A percentile compares a stretch with the other conserved stretches of the same genome.
Conservation (phyloP, 2,888 invertebrate species). For the Papilio gigon region DNA sequence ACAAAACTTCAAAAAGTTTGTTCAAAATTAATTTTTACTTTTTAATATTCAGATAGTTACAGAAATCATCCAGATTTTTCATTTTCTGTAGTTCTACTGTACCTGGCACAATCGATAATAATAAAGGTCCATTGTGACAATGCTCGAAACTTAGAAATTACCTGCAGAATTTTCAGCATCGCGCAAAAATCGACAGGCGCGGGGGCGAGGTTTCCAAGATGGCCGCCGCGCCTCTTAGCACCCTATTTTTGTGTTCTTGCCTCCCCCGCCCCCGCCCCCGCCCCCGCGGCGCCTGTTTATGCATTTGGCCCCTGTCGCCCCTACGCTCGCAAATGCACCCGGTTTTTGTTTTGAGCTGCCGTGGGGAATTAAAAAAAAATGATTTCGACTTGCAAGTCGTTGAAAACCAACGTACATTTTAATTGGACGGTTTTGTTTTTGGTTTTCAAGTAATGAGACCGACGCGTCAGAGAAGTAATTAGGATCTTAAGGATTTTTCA, state of each 20-base stretch:
- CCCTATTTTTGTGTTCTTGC: slow-evolving; percentile 78
- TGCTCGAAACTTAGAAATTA: slow-evolving; percentile 27
- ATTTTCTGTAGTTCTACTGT: not conserved
- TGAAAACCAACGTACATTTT: slow-evolving; percentile 48
- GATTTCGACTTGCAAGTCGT: slow-evolving; percentile 48
- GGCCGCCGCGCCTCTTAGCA: slow-evolving; percentile 70
- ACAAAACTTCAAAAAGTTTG: no score
- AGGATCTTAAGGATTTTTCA: slow-evolving; percentile 12
- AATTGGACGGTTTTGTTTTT: slow-evolving; percentile 50
- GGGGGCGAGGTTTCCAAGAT: slow-evolving; percentile 62
- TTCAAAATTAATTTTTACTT: not conserved
- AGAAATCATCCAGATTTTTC: not conserved
- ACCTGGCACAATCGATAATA: not conserved
- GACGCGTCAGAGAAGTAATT: slow-evolving; percentile 35
- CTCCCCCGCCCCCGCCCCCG: slow-evolving; percentile 66
- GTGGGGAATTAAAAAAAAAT: slow-evolving; percentile 49
- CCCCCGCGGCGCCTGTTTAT: slow-evolving; percentile 55
- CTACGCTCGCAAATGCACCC: slow-evolving; percentile 58
- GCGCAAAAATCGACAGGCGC: slow-evolving; percentile 61
- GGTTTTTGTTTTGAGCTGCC: slow-evolving; percentile 49
- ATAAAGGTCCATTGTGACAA: not conserved
- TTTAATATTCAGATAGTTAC: not conserved
- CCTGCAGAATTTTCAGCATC: slow-evolving; percentile 55
- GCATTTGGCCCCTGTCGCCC: slow-evolving; percentile 59
- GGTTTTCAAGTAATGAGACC: slow-evolving; percentile 36